Evolutionary conservation across 2,797 vertebrate species (phyloP), one percentile per base, ranked within the genome.

Genomic region (Eulemur albifrons): DNA sequence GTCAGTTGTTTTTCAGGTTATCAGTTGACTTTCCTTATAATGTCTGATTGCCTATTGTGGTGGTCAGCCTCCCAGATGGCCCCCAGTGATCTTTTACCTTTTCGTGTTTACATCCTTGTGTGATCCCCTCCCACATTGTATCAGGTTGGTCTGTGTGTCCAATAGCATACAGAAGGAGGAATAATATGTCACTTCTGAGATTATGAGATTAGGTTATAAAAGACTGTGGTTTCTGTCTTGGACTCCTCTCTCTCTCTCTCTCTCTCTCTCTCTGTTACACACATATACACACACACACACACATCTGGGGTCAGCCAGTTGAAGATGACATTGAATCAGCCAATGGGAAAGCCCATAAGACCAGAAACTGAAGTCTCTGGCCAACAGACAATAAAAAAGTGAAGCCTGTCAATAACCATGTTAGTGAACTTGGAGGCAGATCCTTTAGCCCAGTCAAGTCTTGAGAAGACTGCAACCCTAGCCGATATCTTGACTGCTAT

Each of bases 211-310:
- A 48, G 25, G 14, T 90, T 73, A 72, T 63, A 45, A 67, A 67
- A 94, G 90, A 40, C 21, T 80, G 25, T 48, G 21, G n/a, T 38
- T 82, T 96, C 50, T 94, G 23, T 73, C 57, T 79, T 69, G 1
- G 30, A 35, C 12, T 45, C 14, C 1, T 2, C 27, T 27, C 35
- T 32, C 15, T 14, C 12, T 38, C 4, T 14, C 12, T 38, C 4
- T 14, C 1, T 2, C 27, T 27, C 35, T 32, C 14, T 13, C 11
- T 10, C 54, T 9, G 1, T 4, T 0, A 45, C 14, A 80, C 27
- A 23, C 61, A 35, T 6, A 32, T 40, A 57, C 7, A 52, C 21
- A 40, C 27, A n/a, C 77, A 67, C 13, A 67, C 27, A 48, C 7
- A 14, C 2, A 13, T 21, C 43, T 73, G 25, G 27, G 20, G 38